A percentile compares a stretch with the other conserved stretches of the same genome.
Evolutionary conservation across 2,113 vertebrate species (phyloP).

Genomic region (Hiodon tergisus): DNA sequence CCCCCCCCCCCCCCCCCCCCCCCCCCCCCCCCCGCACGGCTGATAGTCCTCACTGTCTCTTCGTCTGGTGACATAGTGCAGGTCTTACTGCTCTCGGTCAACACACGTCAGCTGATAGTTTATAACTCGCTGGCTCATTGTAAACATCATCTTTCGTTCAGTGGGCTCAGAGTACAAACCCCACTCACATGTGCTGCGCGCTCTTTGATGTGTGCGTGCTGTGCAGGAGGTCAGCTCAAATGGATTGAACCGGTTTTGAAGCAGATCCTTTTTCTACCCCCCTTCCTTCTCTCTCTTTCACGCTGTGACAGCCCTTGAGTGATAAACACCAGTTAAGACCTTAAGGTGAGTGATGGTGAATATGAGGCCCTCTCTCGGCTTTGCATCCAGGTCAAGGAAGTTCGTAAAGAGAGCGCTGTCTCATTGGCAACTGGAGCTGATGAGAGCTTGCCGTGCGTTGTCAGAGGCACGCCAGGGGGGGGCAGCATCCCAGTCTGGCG

Average conservation of each 20-base stretch:
- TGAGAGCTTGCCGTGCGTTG: too few species aligned
- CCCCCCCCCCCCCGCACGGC: conserved; percentile 36
- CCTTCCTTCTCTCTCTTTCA: neutral
- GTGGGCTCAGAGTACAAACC: neutral
- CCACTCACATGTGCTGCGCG: neutral
- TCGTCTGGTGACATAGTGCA: conserved; percentile 48
- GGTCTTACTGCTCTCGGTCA: conserved; percentile 47
- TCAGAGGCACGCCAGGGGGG: too few species aligned
- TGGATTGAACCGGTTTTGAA: neutral
- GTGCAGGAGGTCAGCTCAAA: neutral
- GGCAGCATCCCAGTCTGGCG: too few species aligned
- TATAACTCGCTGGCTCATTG: conserved; percentile 18
- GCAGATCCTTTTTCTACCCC: neutral
- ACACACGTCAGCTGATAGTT: conserved; percentile 48
- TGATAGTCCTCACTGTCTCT: too few species aligned
- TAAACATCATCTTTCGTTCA: neutral
- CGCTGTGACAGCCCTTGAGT: neutral
- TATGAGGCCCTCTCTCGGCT: too few species aligned
- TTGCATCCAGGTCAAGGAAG: too few species aligned
- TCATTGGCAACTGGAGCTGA: too few species aligned
- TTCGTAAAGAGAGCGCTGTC: too few species aligned
- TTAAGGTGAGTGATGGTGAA: too few species aligned
- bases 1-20: too few species aligned
- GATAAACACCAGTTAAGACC: too few species aligned
- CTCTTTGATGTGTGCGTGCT: neutral